Base-by-base conservation (phyloP, 1,140 invertebrate species). In the Euschistus heros region DNA sequence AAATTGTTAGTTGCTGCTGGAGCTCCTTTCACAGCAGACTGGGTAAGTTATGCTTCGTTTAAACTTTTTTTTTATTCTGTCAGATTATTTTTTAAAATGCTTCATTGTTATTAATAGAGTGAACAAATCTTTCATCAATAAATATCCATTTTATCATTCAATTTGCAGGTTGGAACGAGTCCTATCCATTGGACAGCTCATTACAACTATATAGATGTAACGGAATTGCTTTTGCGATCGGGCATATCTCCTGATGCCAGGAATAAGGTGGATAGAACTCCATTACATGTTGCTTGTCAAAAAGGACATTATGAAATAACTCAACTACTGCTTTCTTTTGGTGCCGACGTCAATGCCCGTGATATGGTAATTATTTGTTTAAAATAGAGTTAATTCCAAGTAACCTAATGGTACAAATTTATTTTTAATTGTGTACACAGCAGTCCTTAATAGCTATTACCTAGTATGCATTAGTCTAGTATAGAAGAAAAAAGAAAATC, bases 251-350 rank as follows among this genome's bases (percentile, higher is more conserved):
- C 87, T 70, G 92, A 95, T 79, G 86, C 89, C 4, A 82, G 88
- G 69, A 96, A 92, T 17, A 97, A 97, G 80, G 91, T 95, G 0
- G 91, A 94, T 73, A 81, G 91, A 71, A 95, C 94, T 24, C 88
- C 93, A 50, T 75, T 97, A 42, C 91, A 94, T 76, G 83, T 92
- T 72, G 92, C 92, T 33, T 84, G 87, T 5, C 88, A 89, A 73
- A 89, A 92, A 72, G 93, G 92, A 0, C 87, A 94, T 75, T 76
- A 84, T 27, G 78, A 82, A 47, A 88, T 94, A 71, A 86, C 89
- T 10, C 80, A 85, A 69, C 76, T 92, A 22, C 77, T 97, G 47
- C 73, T 96, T n/a, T 81, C 81, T 62, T 80, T 87, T 73, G 85
- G 86, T 30, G 88, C 87, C 33, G 86, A 91, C 72, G 81, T 90